Percentiles rank a stretch among this genome's conserved stretches.
Conservation (phyloP, 2,113 vertebrate species). For the Porphyrio hochstetteri region DNA sequence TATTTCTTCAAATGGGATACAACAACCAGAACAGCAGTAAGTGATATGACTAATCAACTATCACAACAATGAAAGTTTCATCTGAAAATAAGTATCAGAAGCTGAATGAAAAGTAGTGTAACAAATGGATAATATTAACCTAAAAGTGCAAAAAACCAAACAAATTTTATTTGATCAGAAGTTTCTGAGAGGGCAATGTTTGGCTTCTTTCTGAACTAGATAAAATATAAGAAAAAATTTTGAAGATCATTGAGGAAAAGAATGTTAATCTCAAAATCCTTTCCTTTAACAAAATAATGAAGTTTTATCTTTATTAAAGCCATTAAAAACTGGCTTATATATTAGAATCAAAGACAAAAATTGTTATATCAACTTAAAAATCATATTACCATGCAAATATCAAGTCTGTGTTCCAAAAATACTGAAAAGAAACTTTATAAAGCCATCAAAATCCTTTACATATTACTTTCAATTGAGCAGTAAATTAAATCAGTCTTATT, state of each 20-base stretch:
- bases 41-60: conserved; percentile 39
- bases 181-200: not conserved
- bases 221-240: not conserved
- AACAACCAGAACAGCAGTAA: conserved; percentile 8
- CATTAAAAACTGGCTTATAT: not conserved
- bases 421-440: not conserved
- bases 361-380: not conserved
- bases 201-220: not conserved
- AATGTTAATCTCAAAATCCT: not conserved
- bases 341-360: not conserved
- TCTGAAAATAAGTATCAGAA: not conserved
- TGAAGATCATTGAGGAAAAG: not conserved
- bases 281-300: not conserved
- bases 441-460: not conserved
- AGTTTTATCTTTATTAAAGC: not conserved
- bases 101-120: not conserved
- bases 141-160: not conserved
- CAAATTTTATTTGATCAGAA: not conserved
- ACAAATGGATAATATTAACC: not conserved
- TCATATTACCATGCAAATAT: not conserved
- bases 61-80: not conserved
- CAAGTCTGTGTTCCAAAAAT: not conserved
- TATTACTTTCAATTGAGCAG: not conserved
- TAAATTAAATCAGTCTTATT: not conserved
- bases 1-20: not conserved